A percentile compares a stretch with the other conserved stretches of the same genome.
Evolutionary conservation across 2,113 vertebrate genomes (phyloP).

Genomic region (Seriola dumerili): DNA sequence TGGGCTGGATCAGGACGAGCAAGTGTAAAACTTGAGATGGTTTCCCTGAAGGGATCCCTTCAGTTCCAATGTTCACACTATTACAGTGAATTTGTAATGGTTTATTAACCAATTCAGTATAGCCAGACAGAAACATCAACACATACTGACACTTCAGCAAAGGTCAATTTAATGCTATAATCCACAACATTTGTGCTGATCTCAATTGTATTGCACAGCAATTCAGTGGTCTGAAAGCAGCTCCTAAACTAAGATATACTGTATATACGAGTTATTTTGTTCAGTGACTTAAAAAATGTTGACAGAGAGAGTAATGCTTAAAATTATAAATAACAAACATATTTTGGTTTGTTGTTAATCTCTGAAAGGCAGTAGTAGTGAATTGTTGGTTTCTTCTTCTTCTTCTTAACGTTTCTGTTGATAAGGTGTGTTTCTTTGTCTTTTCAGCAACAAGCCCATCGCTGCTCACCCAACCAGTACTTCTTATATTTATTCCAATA

Average conservation of each 20-base stretch:
- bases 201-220: constrained; percentile 22
- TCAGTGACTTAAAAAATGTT: neutral
- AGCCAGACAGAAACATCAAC: constrained; percentile 41
- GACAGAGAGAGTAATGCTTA: neutral
- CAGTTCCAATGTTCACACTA: neutral
- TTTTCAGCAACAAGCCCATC: neutral
- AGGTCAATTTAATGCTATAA: constrained; percentile 37
- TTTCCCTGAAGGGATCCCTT: neutral
- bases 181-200: constrained; percentile 32
- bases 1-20: neutral
- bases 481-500: neutral
- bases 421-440: neutral
- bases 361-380: constrained; percentile 1
- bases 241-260: constrained; percentile 7
- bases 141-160: constrained; percentile 40
- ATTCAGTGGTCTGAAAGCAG: constrained; percentile 9
- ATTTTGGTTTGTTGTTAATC: neutral
- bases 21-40: neutral
- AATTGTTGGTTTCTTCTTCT: neutral
- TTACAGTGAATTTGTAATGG: neutral
- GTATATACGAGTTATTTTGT: neutral
- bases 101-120: constrained; percentile 44
- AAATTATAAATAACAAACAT: neutral
- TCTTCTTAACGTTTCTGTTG: neutral
- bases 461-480: neutral